Evolutionary conservation across 2,113 vertebrate species (phyloP), one percentile per base, ranked within the genome.

Genomic region (Marcusenius ussheri): DNA sequence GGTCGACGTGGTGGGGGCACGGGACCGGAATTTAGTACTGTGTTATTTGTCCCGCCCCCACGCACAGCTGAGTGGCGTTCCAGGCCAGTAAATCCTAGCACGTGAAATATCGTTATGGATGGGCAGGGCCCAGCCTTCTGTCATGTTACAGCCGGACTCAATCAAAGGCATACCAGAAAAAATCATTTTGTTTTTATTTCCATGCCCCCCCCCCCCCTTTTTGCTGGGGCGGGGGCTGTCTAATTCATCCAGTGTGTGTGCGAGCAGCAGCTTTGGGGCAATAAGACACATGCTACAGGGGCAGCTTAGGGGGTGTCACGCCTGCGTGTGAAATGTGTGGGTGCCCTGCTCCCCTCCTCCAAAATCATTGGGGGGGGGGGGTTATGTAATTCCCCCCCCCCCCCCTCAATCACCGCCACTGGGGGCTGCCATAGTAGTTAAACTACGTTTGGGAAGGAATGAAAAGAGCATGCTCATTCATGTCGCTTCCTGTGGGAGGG

Each of bases 301-400:
- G 53, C 1, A 24, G 19, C 1, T 21, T 24, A 6, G 19, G 62
- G 58, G 62, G 62, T 70, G 62, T 31, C 1, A 1, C 8, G 27
- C 93, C 92, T 89, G 93, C 93, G 93, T 94, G 94, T 94, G 93
- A 95, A 95, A 95, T 93, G 90, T 95, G 94, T 95, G 94, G 93
- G 94, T 94, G 91, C 89, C 92, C 89, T 62, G 42, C 10, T 39
- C 70, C 31, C 15, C 35, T 17, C 19, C 39, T 15, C 89, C 50
- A 19, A 85, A 42, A 46, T 9, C 89, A 74, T 77, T 86, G 77
- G 66, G 88, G 53, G 58, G 58, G n/a, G 58, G 56, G 24, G 24
- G 0, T 27, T 66, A 66, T 66, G 24, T 66, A 66, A 11, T 3
- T 8, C 66, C 66, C 13, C 15, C 27, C 15, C 17, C 62, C n/a